A percentile compares a stretch with the other conserved stretches of the same genome.
Conservation (phyloP, 2,113 vertebrate species). For the Chlamydotis undulata region DNA sequence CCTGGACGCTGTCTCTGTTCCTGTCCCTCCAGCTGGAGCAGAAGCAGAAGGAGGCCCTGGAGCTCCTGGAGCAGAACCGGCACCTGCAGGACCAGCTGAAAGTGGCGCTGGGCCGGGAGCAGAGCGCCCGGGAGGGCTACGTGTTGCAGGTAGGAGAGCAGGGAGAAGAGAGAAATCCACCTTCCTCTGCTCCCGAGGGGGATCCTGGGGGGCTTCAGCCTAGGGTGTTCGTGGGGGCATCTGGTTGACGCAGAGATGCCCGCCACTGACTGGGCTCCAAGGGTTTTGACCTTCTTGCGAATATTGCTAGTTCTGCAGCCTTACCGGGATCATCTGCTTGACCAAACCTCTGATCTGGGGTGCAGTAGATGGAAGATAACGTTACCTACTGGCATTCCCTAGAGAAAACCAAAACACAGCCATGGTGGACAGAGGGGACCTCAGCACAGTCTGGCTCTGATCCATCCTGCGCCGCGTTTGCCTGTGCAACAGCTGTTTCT, state of each 20-base stretch:
- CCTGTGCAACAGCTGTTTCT: background rate
- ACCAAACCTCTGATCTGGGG: background rate
- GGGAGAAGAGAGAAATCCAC: background rate
- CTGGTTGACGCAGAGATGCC: background rate
- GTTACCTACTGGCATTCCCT: background rate
- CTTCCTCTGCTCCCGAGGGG: background rate
- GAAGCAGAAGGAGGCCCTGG: conserved; percentile 91
- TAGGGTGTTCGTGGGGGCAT: background rate
- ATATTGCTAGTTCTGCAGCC: background rate
- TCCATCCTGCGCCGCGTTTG: background rate
- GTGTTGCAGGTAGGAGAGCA: conserved; percentile 89
- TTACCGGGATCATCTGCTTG: background rate
- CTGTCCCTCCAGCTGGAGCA: conserved; percentile 83
- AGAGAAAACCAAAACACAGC: background rate
- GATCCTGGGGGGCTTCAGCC: background rate
- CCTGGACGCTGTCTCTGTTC: background rate
- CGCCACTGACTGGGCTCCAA: background rate
- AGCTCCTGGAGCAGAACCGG: conserved; percentile 91
- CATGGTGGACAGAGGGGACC: background rate
- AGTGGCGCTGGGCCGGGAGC: conserved; percentile 88
- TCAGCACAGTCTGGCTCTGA: background rate
- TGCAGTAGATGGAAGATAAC: background rate
- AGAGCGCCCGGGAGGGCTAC: conserved; percentile 92
- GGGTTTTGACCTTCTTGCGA: background rate
- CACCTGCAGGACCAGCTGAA: conserved; percentile 91